Evolutionary conservation across 2,113 vertebrate genomes (phyloP).

Genomic region (Haplochromis burtoni): DNA sequence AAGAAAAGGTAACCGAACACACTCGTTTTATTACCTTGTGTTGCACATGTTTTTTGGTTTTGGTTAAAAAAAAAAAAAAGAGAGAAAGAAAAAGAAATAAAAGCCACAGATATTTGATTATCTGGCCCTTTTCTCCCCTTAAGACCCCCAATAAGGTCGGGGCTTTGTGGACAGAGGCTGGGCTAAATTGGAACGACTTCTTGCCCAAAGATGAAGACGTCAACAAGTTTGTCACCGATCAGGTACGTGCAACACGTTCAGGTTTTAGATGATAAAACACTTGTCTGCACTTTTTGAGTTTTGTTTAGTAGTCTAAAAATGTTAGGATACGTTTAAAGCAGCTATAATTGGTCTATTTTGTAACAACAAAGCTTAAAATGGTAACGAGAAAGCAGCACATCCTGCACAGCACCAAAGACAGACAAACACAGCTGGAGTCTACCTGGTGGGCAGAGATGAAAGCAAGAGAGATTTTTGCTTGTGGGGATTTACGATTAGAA

Average conservation of each 20-base stretch:
- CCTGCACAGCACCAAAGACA: background rate
- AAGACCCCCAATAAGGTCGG: conserved; percentile 89
- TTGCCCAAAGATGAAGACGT: conserved; percentile 84
- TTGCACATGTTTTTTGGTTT: background rate
- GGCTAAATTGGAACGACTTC: conserved; percentile 91
- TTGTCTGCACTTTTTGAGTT: background rate
- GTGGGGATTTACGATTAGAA: background rate
- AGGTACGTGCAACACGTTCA: conserved; percentile 66
- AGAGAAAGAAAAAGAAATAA: background rate
- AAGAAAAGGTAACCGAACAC: conserved; percentile 77
- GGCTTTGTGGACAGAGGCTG: conserved; percentile 82
- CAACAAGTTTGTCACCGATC: conserved; percentile 84
- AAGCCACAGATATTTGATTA: background rate
- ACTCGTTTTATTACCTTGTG: background rate
- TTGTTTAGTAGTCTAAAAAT: background rate
- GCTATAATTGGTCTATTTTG: background rate
- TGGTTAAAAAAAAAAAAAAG: background rate
- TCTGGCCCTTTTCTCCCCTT: background rate
- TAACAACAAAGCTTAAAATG: background rate
- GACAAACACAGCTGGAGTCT: background rate
- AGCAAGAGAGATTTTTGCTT: background rate
- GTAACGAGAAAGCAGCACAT: background rate
- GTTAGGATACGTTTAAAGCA: background rate
- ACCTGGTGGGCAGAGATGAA: background rate
- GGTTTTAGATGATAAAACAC: background rate